Percentiles rank a stretch among this genome's conserved stretches.
phyloP scores from a whole-genome alignment of 2,797 vertebrate genomes.

The Oryzias dopingdopingensis region DNA sequence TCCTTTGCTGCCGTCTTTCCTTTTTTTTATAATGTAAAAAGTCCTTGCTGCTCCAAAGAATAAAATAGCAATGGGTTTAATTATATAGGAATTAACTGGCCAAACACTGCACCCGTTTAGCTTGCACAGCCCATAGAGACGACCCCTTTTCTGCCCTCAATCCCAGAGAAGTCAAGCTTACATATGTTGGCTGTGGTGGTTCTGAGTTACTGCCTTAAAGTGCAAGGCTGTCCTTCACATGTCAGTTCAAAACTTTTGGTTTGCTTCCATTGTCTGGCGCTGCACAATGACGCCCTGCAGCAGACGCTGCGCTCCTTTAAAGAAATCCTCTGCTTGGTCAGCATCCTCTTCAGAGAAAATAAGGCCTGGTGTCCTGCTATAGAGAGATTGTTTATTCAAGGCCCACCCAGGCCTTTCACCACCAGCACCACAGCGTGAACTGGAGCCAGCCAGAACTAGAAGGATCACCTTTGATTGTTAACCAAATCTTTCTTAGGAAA shows the following conservation, averaged over 20 bases:
- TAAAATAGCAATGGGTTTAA: constrained; percentile 72
- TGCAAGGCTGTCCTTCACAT: constrained; percentile 35
- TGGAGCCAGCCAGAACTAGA: constrained; percentile 30
- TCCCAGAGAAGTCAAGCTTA: constrained; percentile 44
- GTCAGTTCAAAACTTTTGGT: constrained; percentile 24
- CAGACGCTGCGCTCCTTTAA: constrained; percentile 64
- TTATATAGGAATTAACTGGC: constrained; percentile 71
- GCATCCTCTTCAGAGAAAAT: constrained; percentile 49
- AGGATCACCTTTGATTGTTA: constrained; percentile 21
- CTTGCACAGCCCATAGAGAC: constrained; percentile 59
- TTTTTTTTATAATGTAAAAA: constrained; percentile 69
- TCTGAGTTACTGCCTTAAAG: constrained; percentile 35
- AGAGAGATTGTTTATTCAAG: constrained; percentile 59
- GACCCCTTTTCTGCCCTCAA: constrained; percentile 50
- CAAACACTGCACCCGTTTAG: constrained; percentile 68
- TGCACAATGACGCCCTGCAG: constrained; percentile 30
- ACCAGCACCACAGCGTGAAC: constrained; percentile 56
- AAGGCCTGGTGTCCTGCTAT: constrained; percentile 46
- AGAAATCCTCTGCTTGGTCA: constrained; percentile 57
- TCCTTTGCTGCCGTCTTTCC: constrained; percentile 53
- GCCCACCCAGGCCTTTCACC: constrained; percentile 71
- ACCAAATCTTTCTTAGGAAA: constrained; percentile 20
- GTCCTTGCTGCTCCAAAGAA: constrained; percentile 64
- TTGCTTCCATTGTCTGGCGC: constrained; percentile 51
- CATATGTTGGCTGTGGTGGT: constrained; percentile 45